These are phyloP conservation scores for Eupithecia insigniata DNA, from an alignment of 2,888 invertebrate species.

Conservation along the genomic window DNA sequence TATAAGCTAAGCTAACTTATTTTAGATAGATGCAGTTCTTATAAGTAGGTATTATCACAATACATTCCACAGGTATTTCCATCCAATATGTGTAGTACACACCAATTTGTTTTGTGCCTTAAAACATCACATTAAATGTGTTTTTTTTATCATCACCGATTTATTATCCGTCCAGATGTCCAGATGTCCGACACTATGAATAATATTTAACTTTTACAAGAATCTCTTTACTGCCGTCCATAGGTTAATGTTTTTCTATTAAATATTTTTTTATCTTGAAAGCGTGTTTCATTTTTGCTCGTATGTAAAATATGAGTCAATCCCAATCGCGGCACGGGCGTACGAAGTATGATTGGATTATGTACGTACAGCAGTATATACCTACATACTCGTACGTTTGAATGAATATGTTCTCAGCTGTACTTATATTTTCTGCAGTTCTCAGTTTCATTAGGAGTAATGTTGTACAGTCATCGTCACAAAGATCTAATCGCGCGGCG, in stretches of 20 bases:
- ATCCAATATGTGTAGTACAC: not conserved
- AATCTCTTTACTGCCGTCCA: slow-evolving; percentile 45
- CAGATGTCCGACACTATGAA: no score
- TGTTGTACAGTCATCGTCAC: no score
- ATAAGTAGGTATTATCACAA: no score
- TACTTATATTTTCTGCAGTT: no score
- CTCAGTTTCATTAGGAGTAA: no score
- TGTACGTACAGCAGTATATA: no score
- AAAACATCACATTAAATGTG: not conserved
- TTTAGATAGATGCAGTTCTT: no score
- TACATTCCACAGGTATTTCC: not conserved
- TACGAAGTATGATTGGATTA: no score
- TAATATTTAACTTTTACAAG: slow-evolving; percentile 16
- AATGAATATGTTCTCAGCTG: no score
- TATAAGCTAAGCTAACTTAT: not conserved
- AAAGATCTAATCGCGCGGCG: no score
- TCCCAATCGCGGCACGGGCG: not conserved
- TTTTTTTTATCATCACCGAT: not conserved
- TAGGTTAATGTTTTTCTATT: slow-evolving; percentile 24
- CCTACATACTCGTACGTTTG: no score
- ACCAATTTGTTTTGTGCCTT: not conserved
- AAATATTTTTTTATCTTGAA: slow-evolving; percentile 10
- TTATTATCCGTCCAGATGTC: slow-evolving; percentile 27
- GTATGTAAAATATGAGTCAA: no score
- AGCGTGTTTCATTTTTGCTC: not conserved